phyloP scores from a whole-genome alignment of 2,888 invertebrate species.

The Ditula angustiorana region DNA sequence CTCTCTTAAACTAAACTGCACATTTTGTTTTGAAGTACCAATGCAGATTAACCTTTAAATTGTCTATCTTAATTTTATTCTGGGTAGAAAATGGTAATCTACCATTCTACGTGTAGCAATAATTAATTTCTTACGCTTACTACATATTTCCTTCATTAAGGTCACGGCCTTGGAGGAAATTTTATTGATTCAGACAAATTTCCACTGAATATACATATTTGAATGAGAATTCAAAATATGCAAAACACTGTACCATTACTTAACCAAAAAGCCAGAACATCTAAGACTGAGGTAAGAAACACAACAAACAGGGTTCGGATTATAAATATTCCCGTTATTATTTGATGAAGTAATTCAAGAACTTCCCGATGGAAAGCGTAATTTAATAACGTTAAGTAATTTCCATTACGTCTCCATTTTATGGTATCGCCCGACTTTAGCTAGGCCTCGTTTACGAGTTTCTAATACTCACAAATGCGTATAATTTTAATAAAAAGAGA shows the following conservation, averaged over 20 bases:
- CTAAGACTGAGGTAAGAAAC: background rate
- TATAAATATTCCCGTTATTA: conserved; percentile 11
- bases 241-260: background rate
- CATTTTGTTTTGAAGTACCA: too few species aligned
- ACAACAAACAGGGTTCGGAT: background rate
- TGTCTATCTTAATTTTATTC: too few species aligned
- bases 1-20: too few species aligned
- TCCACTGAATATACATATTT: too few species aligned
- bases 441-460: conserved; percentile 19
- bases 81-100: too few species aligned
- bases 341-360: conserved; percentile 1
- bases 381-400: conserved; percentile 30
- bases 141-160: too few species aligned
- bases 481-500: background rate
- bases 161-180: too few species aligned
- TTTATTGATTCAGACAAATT: too few species aligned
- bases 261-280: background rate
- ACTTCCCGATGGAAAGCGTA: conserved; percentile 10
- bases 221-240: background rate
- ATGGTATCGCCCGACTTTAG: conserved; percentile 10
- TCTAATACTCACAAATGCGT: conserved; percentile 22
- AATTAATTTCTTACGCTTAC: too few species aligned
- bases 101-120: too few species aligned
- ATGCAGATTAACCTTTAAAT: too few species aligned
- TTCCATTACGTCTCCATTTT: conserved; percentile 12